Conservation (phyloP, 2,113 vertebrate genomes). For the Sula dactylatra region DNA sequence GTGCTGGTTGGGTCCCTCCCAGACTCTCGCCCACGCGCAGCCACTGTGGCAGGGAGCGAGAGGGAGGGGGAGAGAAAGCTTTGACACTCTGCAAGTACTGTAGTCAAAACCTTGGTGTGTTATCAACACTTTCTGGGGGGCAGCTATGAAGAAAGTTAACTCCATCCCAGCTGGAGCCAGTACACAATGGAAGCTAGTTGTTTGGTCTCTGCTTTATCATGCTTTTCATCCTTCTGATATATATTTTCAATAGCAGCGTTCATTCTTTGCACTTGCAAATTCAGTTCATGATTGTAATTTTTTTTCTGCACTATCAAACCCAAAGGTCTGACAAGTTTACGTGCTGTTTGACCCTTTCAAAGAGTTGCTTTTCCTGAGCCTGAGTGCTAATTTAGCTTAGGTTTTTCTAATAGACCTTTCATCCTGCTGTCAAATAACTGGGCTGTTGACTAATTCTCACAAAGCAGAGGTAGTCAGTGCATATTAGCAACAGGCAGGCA, state of each 20-base stretch:
- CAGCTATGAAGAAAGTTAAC: not conserved
- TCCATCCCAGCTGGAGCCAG: not conserved
- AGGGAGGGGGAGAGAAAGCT: not conserved
- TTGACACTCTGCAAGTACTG: not conserved
- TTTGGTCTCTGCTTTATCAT: not conserved
- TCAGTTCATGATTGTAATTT: not conserved
- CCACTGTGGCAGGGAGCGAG: no score
- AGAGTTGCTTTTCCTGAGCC: not conserved
- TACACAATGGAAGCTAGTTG: not conserved
- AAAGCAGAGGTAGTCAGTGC: not conserved
- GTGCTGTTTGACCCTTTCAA: not conserved
- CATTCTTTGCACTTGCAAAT: not conserved
- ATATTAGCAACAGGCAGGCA: not conserved
- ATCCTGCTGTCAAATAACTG: not conserved
- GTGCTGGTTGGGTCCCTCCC: not conserved
- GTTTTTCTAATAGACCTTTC: not conserved
- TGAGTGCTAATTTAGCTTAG: not conserved
- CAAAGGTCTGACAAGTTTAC: not conserved
- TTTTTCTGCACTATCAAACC: not conserved
- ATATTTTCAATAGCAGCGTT: not conserved
- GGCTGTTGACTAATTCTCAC: not conserved
- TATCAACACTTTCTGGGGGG: not conserved
- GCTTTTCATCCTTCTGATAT: not conserved
- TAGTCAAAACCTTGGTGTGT: not conserved
- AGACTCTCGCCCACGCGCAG: not conserved